These are phyloP conservation scores for Phycodurus eques DNA, from an alignment of 2,113 vertebrate genomes.

Conservation along the genomic window DNA sequence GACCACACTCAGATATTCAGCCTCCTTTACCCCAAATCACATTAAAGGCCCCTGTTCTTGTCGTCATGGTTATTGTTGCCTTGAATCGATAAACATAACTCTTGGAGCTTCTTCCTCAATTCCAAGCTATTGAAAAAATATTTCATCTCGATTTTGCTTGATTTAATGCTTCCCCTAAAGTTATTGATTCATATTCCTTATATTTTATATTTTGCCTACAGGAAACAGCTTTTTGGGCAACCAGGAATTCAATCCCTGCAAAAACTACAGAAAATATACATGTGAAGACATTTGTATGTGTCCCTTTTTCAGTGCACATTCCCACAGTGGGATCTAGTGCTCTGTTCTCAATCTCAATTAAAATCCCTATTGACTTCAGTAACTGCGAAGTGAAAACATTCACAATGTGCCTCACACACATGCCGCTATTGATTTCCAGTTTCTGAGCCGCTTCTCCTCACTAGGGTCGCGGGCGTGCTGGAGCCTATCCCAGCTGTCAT, in stretches of 20 bases:
- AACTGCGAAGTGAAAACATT: background rate
- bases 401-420: background rate
- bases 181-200: background rate
- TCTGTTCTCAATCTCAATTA: background rate
- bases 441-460: too few species aligned
- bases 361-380: background rate
- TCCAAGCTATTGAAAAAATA: background rate
- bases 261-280: background rate
- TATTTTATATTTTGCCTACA: background rate
- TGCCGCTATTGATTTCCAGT: constrained; percentile 7
- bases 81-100: constrained; percentile 15
- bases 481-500: too few species aligned
- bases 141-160: background rate
- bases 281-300: background rate
- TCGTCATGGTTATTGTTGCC: constrained; percentile 22
- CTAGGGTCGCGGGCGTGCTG: too few species aligned
- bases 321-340: background rate
- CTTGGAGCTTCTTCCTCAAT: background rate
- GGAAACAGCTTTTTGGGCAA: background rate
- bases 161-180: background rate
- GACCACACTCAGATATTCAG: constrained; percentile 12
- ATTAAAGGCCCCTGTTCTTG: constrained; percentile 5
- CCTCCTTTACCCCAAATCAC: constrained; percentile 4
- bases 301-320: background rate
- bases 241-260: background rate